These are phyloP conservation scores for Apistogramma diplotaenia DNA, from an alignment of 2,113 vertebrate genomes.

Conservation along the genomic window DNA sequence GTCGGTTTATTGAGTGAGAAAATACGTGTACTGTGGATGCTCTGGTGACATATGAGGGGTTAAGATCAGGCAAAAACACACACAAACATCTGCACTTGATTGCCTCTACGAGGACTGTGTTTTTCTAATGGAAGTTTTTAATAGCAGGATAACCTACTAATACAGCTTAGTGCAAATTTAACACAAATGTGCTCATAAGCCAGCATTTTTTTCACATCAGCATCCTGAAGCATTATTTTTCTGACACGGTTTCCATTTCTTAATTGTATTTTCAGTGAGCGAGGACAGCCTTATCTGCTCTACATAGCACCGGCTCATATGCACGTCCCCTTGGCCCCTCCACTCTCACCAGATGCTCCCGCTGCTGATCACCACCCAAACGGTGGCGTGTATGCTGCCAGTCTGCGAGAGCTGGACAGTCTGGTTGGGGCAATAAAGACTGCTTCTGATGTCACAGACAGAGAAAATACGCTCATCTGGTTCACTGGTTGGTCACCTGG, in stretches of 20 bases:
- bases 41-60: background rate
- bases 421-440: constrained; percentile 83
- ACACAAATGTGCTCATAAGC: background rate
- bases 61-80: background rate
- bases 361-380: background rate
- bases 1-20: background rate
- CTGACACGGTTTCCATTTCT: background rate
- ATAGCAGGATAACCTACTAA: background rate
- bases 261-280: constrained; percentile 63
- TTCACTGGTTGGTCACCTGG: constrained; percentile 81
- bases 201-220: background rate
- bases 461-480: constrained; percentile 87
- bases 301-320: constrained; percentile 90
- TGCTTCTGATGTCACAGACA: constrained; percentile 62
- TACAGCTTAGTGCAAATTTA: too few species aligned
- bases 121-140: background rate
- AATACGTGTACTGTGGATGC: background rate
- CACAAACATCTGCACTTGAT: background rate
- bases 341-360: constrained; percentile 23
- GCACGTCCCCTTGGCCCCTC: constrained; percentile 89
- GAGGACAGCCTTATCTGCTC: constrained; percentile 84
- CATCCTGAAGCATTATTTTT: background rate
- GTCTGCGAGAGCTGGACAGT: constrained; percentile 86
- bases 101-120: background rate
- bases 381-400: constrained; percentile 67